Evolutionary conservation across 2,888 invertebrate genomes (phyloP).

Genomic region (Melieria omissa): DNA sequence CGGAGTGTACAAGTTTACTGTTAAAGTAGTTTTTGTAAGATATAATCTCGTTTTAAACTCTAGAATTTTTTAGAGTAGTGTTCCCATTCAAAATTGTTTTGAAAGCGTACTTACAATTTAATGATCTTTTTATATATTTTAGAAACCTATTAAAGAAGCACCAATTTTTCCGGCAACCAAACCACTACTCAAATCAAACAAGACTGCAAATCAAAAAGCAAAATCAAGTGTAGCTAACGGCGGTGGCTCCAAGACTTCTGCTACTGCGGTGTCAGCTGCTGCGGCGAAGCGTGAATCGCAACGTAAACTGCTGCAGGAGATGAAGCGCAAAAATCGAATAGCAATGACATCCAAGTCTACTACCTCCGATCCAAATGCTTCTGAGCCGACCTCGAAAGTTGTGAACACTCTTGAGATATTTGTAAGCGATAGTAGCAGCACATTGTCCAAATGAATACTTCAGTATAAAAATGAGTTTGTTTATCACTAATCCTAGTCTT

Average conservation of each 20-base stretch:
- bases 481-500: slow-evolving; percentile 55
- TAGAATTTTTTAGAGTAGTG: no score
- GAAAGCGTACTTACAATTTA: background rate
- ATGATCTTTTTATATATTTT: slow-evolving; percentile 28
- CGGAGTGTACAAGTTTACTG: no score
- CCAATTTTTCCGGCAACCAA: slow-evolving; percentile 40
- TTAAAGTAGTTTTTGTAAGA: no score
- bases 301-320: slow-evolving; percentile 82
- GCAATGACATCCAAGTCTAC: slow-evolving; percentile 52
- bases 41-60: no score
- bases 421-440: slow-evolving; percentile 55
- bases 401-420: slow-evolving; percentile 47
- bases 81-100: slow-evolving; percentile 4
- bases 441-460: slow-evolving; percentile 43
- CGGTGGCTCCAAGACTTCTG: slow-evolving; percentile 44
- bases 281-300: slow-evolving; percentile 76
- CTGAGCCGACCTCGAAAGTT: slow-evolving; percentile 15
- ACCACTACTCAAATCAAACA: slow-evolving; percentile 52
- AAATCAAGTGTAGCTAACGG: slow-evolving; percentile 47
- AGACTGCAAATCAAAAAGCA: slow-evolving; percentile 49
- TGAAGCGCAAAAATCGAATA: slow-evolving; percentile 64
- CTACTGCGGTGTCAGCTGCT: slow-evolving; percentile 58
- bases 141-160: slow-evolving; percentile 48
- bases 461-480: slow-evolving; percentile 35
- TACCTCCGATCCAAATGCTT: slow-evolving; percentile 8